Conservation (phyloP, 2,113 vertebrate genomes). For the Microtus ochrogaster region DNA sequence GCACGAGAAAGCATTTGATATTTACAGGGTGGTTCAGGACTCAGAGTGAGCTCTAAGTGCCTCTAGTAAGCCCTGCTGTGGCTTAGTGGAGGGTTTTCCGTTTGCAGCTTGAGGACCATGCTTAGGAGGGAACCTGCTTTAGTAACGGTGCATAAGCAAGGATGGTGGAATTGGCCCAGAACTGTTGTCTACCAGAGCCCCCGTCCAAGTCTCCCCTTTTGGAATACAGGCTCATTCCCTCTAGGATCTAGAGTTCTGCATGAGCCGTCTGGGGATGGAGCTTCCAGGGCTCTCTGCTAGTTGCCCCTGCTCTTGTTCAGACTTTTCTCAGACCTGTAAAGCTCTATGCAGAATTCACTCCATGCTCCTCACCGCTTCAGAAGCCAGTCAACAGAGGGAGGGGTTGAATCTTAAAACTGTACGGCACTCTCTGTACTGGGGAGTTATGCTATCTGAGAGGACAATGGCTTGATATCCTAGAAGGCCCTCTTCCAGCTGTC, state of each 20-base stretch:
- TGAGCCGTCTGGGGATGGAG: no score
- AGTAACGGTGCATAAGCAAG: no score
- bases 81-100: not conserved
- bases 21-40: not conserved
- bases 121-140: not conserved
- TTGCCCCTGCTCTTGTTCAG: not conserved
- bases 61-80: fast-evolving
- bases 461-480: not conserved
- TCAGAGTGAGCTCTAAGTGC: not conserved
- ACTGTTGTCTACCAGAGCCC: not conserved
- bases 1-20: not conserved
- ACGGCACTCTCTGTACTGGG: not conserved
- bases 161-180: not conserved
- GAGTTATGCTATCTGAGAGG: not conserved
- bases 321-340: not conserved
- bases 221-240: not conserved
- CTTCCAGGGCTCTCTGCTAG: not conserved
- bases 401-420: not conserved
- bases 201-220: not conserved
- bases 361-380: not conserved
- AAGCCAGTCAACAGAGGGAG: not conserved
- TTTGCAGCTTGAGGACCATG: not conserved
- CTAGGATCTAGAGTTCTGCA: not conserved
- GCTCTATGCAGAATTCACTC: not conserved
- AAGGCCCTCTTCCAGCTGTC: not conserved